phyloP scores from a whole-genome alignment of 2,113 vertebrate genomes.

The Haplochromis burtoni region DNA sequence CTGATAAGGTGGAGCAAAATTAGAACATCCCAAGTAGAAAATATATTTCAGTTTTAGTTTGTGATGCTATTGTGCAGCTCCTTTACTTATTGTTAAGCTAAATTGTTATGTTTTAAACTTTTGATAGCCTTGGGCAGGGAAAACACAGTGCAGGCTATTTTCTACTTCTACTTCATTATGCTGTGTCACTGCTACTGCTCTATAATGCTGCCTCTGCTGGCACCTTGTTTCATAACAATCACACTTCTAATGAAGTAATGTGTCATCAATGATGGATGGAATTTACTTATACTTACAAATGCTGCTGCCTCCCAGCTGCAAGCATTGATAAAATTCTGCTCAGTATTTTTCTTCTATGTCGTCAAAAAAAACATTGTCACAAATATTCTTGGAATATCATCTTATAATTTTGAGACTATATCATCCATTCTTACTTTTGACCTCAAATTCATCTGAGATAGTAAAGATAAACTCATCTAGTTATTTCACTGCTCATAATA shows the following conservation, averaged over 20 bases:
- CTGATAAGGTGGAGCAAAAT: not conserved
- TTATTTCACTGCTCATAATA: not conserved
- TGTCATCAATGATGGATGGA: not conserved
- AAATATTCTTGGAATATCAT: not conserved
- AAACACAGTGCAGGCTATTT: not conserved
- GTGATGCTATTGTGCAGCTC: not conserved
- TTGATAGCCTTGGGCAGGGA: not conserved
- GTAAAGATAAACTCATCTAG: not conserved
- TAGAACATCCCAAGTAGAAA: not conserved
- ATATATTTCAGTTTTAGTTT: not conserved
- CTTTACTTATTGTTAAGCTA: not conserved
- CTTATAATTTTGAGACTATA: not conserved
- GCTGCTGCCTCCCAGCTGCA: not conserved
- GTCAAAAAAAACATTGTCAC: not conserved
- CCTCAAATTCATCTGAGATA: not conserved
- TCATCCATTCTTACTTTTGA: not conserved
- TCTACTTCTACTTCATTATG: not conserved
- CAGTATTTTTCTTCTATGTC: not conserved
- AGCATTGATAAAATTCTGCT: not conserved
- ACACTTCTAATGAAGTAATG: not conserved
- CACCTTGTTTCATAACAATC: not conserved
- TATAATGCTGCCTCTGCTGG: not conserved
- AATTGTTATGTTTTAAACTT: not conserved
- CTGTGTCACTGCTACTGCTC: not conserved
- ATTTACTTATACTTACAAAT: not conserved